Base-by-base conservation (phyloP, 2,797 vertebrate genomes). In the Hyperoplus immaculatus region DNA sequence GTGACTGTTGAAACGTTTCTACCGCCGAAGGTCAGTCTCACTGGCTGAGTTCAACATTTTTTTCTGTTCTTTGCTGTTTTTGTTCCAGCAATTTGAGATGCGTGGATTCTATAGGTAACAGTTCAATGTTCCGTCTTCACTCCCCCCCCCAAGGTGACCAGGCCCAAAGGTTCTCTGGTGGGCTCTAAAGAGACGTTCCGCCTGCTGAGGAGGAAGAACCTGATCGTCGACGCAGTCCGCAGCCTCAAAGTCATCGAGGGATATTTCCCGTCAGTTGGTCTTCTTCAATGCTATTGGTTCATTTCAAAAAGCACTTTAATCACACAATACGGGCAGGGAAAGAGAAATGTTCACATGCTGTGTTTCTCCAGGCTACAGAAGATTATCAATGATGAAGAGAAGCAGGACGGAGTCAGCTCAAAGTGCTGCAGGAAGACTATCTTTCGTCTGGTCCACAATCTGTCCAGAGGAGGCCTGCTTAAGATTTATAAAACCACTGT, bases 391-490 rank as follows among this genome's bases (percentile, higher is more conserved):
- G 97, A 98, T 0, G 96, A 97, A 15, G 98, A 99, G 88, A 98
- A 95, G 85, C 94, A 95, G 76, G 96, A 97, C 38, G 98, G 98
- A 0, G 90, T 97, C 74, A 94, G 82, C 78, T 95, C 97, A n/a
- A 97, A 95, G 87, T 98, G 98, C 80, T 99, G 98, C 87, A 99
- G 96, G 88, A 99, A 99, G 89, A 97, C 97, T 6, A 96, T 99
- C 0, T 3, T 97, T 18, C 96, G 98, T 56, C 85, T 99, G 38
- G 94, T 97, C 12, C 94, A 95, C 47, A 84, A 87, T 75, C 93
- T 99, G 63, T 96, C 96, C 0, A 95, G 93, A 85, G 97, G 99
- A 61, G 97, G 97, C 0, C 82, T 98, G 58, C 84, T 99, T 4
- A 94, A 97, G 60, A 79, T 98, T 10, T 98, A 95, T 66, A 95